phyloP scores from a whole-genome alignment of 2,797 vertebrate species.

The Paratrypauchen microcephalus region DNA sequence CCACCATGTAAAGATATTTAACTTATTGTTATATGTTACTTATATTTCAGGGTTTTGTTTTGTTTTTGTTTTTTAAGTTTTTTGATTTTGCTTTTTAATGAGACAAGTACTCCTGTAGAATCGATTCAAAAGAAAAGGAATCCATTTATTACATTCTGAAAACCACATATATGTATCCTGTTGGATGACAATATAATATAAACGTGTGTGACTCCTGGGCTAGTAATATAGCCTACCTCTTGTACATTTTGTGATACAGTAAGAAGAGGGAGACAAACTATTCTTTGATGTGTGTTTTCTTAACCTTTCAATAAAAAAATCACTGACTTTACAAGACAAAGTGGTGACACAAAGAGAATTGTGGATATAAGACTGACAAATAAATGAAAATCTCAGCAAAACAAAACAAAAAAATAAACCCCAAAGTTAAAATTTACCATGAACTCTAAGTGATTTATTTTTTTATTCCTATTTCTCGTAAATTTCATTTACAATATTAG shows the following conservation, averaged over 20 bases:
- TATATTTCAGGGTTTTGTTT: no score
- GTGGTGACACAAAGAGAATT: conserved; percentile 63
- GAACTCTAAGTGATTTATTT: conserved; percentile 51
- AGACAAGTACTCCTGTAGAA: conserved; percentile 18
- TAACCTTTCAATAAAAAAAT: conserved; percentile 78
- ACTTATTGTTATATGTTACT: no score
- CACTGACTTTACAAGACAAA: conserved; percentile 84
- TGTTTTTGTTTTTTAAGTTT: neutral
- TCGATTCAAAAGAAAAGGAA: conserved; percentile 71
- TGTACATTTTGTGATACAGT: conserved; percentile 70
- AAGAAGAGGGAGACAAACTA: conserved; percentile 60
- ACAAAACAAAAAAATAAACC: conserved; percentile 67
- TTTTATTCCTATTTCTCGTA: conserved; percentile 60
- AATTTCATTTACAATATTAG: conserved; percentile 73
- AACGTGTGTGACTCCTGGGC: conserved; percentile 71
- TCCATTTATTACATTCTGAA: conserved; percentile 83
- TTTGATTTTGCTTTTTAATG: conserved; percentile 7
- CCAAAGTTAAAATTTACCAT: conserved; percentile 64
- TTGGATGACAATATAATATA: conserved; percentile 73
- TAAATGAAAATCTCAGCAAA: conserved; percentile 74
- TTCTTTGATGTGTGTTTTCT: conserved; percentile 60
- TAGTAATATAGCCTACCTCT: conserved; percentile 70
- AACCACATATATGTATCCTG: conserved; percentile 78
- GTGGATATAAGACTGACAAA: conserved; percentile 62
- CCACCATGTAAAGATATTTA: no score